phyloP scores from a whole-genome alignment of 1,140 invertebrate species.

The Sitobion miscanthi region DNA sequence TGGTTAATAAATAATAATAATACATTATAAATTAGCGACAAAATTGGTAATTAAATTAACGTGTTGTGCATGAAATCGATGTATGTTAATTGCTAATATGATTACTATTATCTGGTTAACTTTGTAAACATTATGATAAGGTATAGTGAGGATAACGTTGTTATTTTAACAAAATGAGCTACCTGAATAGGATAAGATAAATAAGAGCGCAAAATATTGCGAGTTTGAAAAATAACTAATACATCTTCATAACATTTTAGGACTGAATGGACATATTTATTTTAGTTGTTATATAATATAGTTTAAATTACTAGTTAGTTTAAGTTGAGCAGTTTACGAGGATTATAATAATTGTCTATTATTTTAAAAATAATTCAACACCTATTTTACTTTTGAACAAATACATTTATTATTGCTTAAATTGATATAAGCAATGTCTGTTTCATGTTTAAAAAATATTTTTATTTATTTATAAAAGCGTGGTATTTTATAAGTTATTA shows the following conservation, averaged over 20 bases:
- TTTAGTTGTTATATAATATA: too few species aligned
- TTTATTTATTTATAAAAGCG: background rate
- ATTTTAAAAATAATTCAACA: background rate
- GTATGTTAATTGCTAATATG: background rate
- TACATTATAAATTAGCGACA: background rate
- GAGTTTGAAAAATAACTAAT: background rate
- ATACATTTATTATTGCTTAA: background rate
- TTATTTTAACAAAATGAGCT: background rate
- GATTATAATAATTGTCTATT: background rate
- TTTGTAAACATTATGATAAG: background rate
- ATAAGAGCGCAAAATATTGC: background rate
- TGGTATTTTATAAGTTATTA: background rate
- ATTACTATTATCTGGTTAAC: conserved; percentile 29
- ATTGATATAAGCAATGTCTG: background rate
- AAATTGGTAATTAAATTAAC: background rate
- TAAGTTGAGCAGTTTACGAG: background rate
- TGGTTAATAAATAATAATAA: background rate
- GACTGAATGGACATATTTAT: background rate
- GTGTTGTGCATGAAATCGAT: background rate
- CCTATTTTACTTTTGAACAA: background rate
- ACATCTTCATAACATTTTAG: background rate
- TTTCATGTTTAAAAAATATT: background rate
- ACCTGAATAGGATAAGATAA: background rate
- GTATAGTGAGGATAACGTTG: background rate
- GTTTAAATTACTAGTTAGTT: background rate